phyloP scores from a whole-genome alignment of 2,113 vertebrate genomes.

The Podarcis muralis region DNA sequence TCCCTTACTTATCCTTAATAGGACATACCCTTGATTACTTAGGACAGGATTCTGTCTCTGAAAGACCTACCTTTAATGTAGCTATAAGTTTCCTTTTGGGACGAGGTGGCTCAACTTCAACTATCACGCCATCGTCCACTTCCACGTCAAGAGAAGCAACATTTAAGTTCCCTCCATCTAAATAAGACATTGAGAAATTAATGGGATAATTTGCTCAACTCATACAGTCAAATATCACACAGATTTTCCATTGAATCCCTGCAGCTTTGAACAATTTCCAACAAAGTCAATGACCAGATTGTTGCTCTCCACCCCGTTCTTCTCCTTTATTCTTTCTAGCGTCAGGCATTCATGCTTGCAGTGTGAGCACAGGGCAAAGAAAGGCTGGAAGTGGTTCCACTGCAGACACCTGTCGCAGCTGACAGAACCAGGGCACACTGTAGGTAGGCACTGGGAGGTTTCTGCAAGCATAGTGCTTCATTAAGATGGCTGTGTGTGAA shows the following conservation, averaged over 20 bases:
- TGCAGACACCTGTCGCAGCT: neutral
- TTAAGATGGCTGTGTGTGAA: neutral
- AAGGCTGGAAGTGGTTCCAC: neutral
- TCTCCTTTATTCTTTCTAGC: neutral
- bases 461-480: neutral
- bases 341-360: neutral
- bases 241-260: no score
- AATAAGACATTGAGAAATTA: slow-evolving; percentile 25
- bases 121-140: slow-evolving; percentile 65
- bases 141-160: slow-evolving; percentile 67
- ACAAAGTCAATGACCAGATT: neutral
- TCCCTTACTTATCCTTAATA: no score
- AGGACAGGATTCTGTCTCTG: neutral
- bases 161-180: slow-evolving; percentile 76
- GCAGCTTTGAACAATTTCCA: neutral
- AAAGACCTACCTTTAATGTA: slow-evolving; percentile 76
- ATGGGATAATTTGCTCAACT: neutral
- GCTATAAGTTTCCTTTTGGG: slow-evolving; percentile 74
- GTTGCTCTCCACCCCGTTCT: no score
- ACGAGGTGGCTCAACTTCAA: slow-evolving; percentile 68
- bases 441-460: neutral
- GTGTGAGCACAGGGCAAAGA: neutral
- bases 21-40: neutral
- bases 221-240: neutral
- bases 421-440: neutral